A percentile compares a stretch with the other conserved stretches of the same genome.
These are phyloP conservation scores for Theonella swinhoei DNA, from an alignment of 37 sponge, comb jelly and placozoan genomes.

Conservation along the genomic window DNA sequence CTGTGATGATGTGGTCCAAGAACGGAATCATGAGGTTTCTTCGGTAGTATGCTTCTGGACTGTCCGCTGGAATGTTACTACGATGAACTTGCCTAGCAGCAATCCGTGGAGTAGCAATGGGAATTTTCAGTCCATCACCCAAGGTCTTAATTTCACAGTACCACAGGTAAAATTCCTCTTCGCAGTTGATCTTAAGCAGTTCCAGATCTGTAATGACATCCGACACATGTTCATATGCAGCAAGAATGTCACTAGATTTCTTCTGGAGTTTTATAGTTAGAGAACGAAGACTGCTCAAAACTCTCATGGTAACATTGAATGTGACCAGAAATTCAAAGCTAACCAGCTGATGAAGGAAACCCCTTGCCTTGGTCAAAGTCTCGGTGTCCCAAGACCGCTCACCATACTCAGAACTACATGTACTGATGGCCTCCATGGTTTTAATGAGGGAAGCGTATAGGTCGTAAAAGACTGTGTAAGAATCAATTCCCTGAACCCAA, in stretches of 20 bases:
- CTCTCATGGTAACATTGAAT: constrained; percentile 18
- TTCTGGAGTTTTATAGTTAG: constrained; percentile 21
- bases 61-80: constrained; percentile 14
- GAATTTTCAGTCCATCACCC: background rate
- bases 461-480: constrained; percentile 13
- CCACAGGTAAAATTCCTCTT: constrained; percentile 26
- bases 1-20: constrained; percentile 16
- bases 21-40: constrained; percentile 5
- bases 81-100: constrained; percentile 11
- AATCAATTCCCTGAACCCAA: constrained; percentile 6
- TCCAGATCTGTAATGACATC: constrained; percentile 7
- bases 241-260: constrained; percentile 26
- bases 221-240: constrained; percentile 15
- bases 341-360: constrained; percentile 19
- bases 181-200: constrained; percentile 15
- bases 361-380: constrained; percentile 24
- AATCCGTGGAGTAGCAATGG: background rate
- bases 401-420: constrained; percentile 1
- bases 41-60: constrained; percentile 28
- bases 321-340: constrained; percentile 14
- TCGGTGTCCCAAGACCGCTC: constrained; percentile 16
- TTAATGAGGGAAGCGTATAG: constrained; percentile 7
- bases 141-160: constrained; percentile 5
- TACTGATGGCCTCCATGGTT: constrained; percentile 21
- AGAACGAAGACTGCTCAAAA: constrained; percentile 27